Percentiles rank a stretch among this genome's conserved stretches.
These are phyloP conservation scores for Sisor rabdophorus DNA, from an alignment of 2,113 vertebrate species.

Conservation along the genomic window DNA sequence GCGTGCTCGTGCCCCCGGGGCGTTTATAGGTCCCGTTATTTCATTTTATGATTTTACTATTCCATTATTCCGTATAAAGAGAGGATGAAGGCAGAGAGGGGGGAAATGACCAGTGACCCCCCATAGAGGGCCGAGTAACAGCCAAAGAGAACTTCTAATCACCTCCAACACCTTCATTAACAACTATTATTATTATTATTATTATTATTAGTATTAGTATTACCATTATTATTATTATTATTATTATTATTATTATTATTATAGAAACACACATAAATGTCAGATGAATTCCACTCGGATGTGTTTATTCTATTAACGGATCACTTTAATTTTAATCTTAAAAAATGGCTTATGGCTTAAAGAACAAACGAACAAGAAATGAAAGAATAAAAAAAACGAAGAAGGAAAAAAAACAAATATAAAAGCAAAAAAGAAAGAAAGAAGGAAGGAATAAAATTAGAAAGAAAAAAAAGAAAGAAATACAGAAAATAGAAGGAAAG, in stretches of 20 bases:
- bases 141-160: not conserved
- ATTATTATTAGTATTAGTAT: conserved; percentile 31
- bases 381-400: too few species aligned
- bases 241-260: conserved; percentile 3
- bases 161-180: not conserved
- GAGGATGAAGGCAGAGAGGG: conserved; percentile 8
- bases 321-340: too few species aligned
- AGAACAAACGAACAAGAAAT: too few species aligned
- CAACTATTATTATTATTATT: conserved; percentile 23
- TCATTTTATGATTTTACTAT: conserved; percentile 48
- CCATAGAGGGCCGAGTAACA: not conserved
- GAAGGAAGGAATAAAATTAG: too few species aligned
- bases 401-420: too few species aligned
- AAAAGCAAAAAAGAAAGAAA: too few species aligned
- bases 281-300: too few species aligned
- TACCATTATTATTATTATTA: conserved; percentile 15
- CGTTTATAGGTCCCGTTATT: conserved; percentile 35
- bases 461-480: too few species aligned
- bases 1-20: conserved; percentile 5
- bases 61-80: conserved; percentile 43
- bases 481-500: too few species aligned
- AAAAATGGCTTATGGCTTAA: too few species aligned
- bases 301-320: too few species aligned
- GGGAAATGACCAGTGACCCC: conserved; percentile 35
- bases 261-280: too few species aligned